Conservation (phyloP, 2,113 vertebrate species). For the Leptocoma aspasia region DNA sequence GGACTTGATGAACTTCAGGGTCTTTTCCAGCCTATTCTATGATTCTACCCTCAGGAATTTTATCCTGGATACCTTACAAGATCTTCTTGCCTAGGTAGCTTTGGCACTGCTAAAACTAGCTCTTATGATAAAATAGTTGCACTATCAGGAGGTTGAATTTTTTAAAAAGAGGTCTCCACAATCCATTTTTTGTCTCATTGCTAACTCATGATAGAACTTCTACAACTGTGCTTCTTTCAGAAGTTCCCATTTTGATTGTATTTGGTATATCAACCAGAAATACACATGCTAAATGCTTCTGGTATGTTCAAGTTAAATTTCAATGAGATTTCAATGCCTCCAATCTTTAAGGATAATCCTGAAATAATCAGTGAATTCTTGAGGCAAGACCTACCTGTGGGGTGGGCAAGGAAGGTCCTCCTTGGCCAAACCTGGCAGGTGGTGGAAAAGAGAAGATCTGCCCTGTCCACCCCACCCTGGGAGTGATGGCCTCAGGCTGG, state of each 20-base stretch:
- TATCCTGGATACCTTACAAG: neutral
- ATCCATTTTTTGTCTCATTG: neutral
- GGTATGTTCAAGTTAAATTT: neutral
- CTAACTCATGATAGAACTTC: neutral
- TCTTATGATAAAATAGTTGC: neutral
- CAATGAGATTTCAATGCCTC: neutral
- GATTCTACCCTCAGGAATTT: neutral
- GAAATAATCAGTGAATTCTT: neutral
- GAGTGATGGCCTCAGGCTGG: neutral
- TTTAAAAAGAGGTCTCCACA: neutral
- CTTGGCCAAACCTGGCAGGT: rapidly evolving
- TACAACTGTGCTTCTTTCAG: neutral
- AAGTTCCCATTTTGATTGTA: neutral
- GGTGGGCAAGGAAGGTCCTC: neutral
- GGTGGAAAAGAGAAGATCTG: neutral
- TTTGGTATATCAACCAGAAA: slow-evolving; percentile 12
- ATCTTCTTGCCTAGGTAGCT: neutral
- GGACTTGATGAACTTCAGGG: neutral
- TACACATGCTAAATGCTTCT: neutral
- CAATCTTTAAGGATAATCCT: neutral
- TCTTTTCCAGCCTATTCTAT: neutral
- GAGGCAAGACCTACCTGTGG: rapidly evolving
- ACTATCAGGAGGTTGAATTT: neutral
- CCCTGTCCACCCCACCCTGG: neutral
- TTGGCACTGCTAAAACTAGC: neutral